Evolutionary conservation across 2,113 vertebrate species (phyloP).

Genomic region (Mobula hypostoma): DNA sequence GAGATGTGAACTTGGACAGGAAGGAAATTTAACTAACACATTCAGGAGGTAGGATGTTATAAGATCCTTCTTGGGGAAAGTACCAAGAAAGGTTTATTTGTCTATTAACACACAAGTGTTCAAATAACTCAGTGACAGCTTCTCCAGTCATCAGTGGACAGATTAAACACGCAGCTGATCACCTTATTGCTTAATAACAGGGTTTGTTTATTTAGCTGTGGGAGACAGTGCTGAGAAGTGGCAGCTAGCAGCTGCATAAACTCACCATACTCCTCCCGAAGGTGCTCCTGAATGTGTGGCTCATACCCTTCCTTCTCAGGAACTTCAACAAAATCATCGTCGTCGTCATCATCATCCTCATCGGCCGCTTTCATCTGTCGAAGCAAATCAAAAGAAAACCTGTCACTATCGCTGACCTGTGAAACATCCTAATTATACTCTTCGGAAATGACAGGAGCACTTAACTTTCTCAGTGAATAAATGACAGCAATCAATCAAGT

Average conservation of each 20-base stretch:
- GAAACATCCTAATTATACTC: conserved; percentile 88
- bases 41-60: not conserved
- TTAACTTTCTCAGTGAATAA: conserved; percentile 80
- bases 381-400: conserved; percentile 80
- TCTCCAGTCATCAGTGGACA: conserved; percentile 51
- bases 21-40: not conserved
- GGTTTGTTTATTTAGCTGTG: conserved; percentile 58
- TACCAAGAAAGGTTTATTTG: conserved; percentile 51
- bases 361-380: conserved; percentile 52
- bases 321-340: conserved; percentile 84
- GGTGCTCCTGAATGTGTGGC: conserved; percentile 75
- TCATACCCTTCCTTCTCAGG: conserved; percentile 93
- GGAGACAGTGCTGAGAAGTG: conserved; percentile 47
- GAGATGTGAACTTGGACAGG: not conserved
- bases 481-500: conserved; percentile 82
- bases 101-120: conserved; percentile 44
- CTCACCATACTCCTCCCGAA: conserved; percentile 78
- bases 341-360: conserved; percentile 53
- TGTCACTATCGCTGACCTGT: conserved; percentile 81
- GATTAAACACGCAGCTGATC: conserved; percentile 56
- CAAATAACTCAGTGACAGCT: conserved; percentile 50
- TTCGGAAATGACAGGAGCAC: conserved; percentile 83
- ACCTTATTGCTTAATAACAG: conserved; percentile 58
- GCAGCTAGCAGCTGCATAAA: conserved; percentile 57
- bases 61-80: not conserved